Conservation (phyloP, 2,797 vertebrate genomes). For the Xenops minutus region DNA sequence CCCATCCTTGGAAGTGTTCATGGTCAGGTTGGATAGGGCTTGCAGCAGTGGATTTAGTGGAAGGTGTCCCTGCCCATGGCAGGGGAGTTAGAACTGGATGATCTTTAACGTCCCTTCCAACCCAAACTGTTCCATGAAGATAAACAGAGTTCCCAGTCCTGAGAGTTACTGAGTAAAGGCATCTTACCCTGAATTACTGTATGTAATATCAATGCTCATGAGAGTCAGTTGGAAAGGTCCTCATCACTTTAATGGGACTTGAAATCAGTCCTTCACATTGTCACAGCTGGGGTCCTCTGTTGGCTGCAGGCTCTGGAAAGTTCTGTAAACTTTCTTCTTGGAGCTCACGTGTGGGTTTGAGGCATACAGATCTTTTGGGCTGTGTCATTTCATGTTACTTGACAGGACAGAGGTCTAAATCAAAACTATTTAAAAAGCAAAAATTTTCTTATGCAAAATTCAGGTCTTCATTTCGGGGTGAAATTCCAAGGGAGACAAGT, state of each 20-base stretch:
- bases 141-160: neutral
- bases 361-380: neutral
- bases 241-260: neutral
- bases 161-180: neutral
- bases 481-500: neutral
- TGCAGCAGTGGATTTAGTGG: rapidly evolving
- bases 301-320: neutral
- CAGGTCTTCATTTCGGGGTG: neutral
- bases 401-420: neutral
- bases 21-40: neutral
- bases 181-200: neutral
- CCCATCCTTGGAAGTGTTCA: neutral
- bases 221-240: neutral
- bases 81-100: neutral
- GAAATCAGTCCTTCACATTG: neutral
- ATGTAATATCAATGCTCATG: neutral
- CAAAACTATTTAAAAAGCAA: neutral
- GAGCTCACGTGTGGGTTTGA: neutral
- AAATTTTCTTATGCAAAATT: neutral
- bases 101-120: neutral
- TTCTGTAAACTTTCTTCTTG: neutral
- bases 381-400: neutral
- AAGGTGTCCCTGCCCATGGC: neutral
- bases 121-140: neutral
- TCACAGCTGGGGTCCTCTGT: neutral